Percentiles rank a stretch among this genome's conserved stretches.
phyloP scores from a whole-genome alignment of 1,140 invertebrate genomes.

The Diorhabda elongata region DNA sequence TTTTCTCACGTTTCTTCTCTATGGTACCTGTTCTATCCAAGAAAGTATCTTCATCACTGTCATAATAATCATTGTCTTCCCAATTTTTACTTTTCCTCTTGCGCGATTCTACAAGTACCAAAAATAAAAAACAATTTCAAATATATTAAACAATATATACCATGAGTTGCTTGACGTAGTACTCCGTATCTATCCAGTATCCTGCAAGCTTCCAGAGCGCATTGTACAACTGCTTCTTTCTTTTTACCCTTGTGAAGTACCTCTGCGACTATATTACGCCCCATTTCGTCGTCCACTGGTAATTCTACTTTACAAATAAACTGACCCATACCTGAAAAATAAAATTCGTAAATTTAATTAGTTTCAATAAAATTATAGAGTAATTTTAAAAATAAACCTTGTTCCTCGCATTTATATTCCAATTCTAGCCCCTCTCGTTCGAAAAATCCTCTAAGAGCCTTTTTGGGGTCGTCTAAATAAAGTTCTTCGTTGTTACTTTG shows the following conservation, averaged over 20 bases:
- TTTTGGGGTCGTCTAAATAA: slow-evolving; percentile 92
- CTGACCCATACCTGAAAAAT: slow-evolving; percentile 57
- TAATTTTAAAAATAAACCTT: slow-evolving; percentile 44
- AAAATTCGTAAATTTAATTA: background rate
- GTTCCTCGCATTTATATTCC: slow-evolving; percentile 79
- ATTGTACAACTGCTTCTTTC: slow-evolving; percentile 89
- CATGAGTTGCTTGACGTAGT: slow-evolving; percentile 72
- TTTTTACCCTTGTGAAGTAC: slow-evolving; percentile 86
- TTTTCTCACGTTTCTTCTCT: slow-evolving; percentile 77
- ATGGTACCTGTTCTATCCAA: slow-evolving; percentile 91
- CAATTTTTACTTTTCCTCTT: slow-evolving; percentile 72
- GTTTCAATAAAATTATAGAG: background rate
- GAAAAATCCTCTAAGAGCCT: slow-evolving; percentile 89
- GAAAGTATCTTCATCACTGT: slow-evolving; percentile 96
- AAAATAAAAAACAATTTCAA: background rate
- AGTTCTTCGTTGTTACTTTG: slow-evolving; percentile 77
- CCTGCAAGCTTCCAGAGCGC: slow-evolving; percentile 90
- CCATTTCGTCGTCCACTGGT: slow-evolving; percentile 75
- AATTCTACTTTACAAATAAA: slow-evolving; percentile 66
- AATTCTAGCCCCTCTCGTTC: slow-evolving; percentile 88
- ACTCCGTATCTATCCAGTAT: slow-evolving; percentile 81
- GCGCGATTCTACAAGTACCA: slow-evolving; percentile 53
- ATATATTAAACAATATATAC: slow-evolving; percentile 44
- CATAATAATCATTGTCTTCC: slow-evolving; percentile 89
- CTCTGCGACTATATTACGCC: slow-evolving; percentile 74